These are phyloP conservation scores for Poecilia picta DNA, from an alignment of 2,797 vertebrate genomes.

Conservation along the genomic window DNA sequence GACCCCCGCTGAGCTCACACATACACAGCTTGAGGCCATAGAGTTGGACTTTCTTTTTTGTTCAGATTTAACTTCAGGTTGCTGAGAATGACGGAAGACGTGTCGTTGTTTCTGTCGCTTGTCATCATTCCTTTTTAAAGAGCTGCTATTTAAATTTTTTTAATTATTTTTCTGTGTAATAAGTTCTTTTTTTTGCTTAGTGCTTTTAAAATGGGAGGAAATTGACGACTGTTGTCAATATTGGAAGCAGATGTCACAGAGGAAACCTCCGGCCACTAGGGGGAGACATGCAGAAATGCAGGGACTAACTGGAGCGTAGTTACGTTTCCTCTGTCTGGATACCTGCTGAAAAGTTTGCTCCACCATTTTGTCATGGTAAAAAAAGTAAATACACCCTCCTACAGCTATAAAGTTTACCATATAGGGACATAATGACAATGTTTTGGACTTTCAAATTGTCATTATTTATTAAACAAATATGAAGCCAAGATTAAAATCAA, in stretches of 20 bases:
- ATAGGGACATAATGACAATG: neutral
- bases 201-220: constrained; percentile 53
- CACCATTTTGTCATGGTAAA: neutral
- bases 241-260: constrained; percentile 30
- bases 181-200: constrained; percentile 61
- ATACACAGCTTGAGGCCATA: constrained; percentile 46
- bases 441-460: neutral
- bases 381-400: neutral
- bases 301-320: constrained; percentile 27
- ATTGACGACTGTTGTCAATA: constrained; percentile 26
- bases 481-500: neutral
- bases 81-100: constrained; percentile 37
- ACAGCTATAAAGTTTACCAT: neutral
- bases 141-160: constrained; percentile 82
- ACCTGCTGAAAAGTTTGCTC: neutral
- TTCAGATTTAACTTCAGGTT: constrained; percentile 41
- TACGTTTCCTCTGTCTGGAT: neutral
- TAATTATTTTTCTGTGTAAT: constrained; percentile 47
- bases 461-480: neutral
- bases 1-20: constrained; percentile 64
- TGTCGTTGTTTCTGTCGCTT: constrained; percentile 61
- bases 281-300: constrained; percentile 74
- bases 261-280: constrained; percentile 60
- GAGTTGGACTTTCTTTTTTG: constrained; percentile 45
- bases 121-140: constrained; percentile 77